phyloP scores from a whole-genome alignment of 2,113 vertebrate genomes.

The Phrynocephalus versicolor region DNA sequence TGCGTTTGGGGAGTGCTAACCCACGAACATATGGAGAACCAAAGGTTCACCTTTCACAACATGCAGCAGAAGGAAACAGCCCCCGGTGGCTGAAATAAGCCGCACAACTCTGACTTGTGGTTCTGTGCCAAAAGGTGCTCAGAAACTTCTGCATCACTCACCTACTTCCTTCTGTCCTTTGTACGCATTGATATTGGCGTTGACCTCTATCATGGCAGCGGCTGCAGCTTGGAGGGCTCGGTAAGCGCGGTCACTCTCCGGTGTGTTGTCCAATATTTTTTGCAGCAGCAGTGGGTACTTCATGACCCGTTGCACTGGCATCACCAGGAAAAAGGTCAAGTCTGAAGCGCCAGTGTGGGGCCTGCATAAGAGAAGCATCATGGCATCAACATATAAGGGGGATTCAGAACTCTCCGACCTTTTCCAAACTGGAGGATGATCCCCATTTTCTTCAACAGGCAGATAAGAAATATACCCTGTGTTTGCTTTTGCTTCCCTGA shows the following conservation, averaged over 20 bases:
- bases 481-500: no score
- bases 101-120: neutral
- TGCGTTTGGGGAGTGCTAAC: neutral
- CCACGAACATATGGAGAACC: neutral
- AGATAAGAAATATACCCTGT: neutral
- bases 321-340: constrained; percentile 92
- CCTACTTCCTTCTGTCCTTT: constrained; percentile 94
- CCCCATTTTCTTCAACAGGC: neutral
- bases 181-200: constrained; percentile 92
- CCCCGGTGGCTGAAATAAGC: neutral
- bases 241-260: constrained; percentile 68
- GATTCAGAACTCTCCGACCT: neutral
- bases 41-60: no score
- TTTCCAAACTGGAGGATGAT: neutral
- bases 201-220: constrained; percentile 82
- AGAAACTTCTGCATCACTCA: constrained; percentile 68
- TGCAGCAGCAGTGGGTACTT: constrained; percentile 91
- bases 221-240: constrained; percentile 76
- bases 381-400: neutral
- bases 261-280: constrained; percentile 90
- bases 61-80: neutral
- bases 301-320: constrained; percentile 92
- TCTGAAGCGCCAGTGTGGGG: constrained; percentile 85
- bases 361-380: constrained; percentile 64
- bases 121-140: neutral